Evolutionary conservation across 2,113 vertebrate species (phyloP).

Genomic region (Sinocyclocheilus anshuiensis): DNA sequence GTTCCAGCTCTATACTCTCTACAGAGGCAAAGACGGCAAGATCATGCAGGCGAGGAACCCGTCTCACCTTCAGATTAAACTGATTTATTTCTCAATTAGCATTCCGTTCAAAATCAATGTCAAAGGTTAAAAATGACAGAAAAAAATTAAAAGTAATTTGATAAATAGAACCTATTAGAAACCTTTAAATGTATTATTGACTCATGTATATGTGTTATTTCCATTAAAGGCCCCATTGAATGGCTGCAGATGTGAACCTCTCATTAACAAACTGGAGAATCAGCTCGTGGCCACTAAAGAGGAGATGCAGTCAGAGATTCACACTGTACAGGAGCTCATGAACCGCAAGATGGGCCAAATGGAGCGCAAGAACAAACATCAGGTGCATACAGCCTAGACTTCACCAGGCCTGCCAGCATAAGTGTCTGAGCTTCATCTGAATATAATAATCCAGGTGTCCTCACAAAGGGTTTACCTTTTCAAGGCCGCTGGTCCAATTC

Average conservation of each 20-base stretch:
- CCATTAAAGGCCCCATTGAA: conserved; percentile 86
- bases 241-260: conserved; percentile 89
- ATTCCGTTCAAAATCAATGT: neutral
- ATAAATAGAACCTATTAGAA: neutral
- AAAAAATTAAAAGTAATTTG: neutral
- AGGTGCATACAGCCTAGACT: conserved; percentile 70
- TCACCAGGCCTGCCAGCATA: neutral
- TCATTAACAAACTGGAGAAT: conserved; percentile 87
- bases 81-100: neutral
- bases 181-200: too few relatives aligned
- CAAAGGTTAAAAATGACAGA: too few relatives aligned
- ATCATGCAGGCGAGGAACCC: conserved; percentile 85
- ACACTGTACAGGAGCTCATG: conserved; percentile 88
- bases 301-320: conserved; percentile 92
- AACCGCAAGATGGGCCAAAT: conserved; percentile 92
- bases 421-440: neutral
- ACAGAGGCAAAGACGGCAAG: conserved; percentile 89
- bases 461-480: neutral
- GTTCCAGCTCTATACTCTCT: conserved; percentile 95
- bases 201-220: neutral
- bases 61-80: neutral
- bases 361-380: conserved; percentile 89
- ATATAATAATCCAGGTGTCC: neutral
- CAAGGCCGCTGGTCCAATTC: neutral
- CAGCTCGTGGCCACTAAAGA: conserved; percentile 94